Evolutionary conservation across 1,140 invertebrate species (phyloP), one percentile per base, ranked within the genome.

Genomic region (Phymastichus coffea): DNA sequence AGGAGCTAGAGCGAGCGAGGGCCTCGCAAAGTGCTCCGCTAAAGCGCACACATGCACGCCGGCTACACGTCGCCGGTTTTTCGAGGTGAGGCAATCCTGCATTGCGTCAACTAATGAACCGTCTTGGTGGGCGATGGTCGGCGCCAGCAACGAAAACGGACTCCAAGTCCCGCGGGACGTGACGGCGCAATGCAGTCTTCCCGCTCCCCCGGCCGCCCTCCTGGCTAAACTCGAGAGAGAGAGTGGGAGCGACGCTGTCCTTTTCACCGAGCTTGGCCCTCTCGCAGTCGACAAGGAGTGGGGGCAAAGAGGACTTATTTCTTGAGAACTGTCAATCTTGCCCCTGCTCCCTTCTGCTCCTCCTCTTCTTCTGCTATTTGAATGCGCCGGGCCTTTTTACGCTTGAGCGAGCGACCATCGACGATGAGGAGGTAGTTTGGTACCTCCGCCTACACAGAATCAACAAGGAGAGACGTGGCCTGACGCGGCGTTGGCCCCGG

Each of bases 41-140:
- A 54, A 48, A 60, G 46, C 57, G 58, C 55, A 58, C 55, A 44
- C 12, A 30, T 26, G 15, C 49, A 49, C 58, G 51, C 55, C n/a
- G n/a, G n/a, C n/a, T n/a, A 58, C 64, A 52, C 58, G 57, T 51
- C 57, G 57, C 59, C 53, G 17, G 22, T 54, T 35, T 25, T 41
- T 9, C 23, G 51, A n/a, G 19, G 38, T 12, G 64, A 59, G 68
- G 66, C 67, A 69, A 69, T 75, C 74, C 77, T 78, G 77, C 77
- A 79, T 76, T 79, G 76, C 75, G 76, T 77, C 76, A 76, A 76
- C 76, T 79, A 79, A 79, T 79, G 75, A 79, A 79, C 73, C 76
- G 75, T 78, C 73, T 78, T 78, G 73, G 72, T 75, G 70, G 64
- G 66, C 63, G 73, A 71, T 67, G 37, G 25, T 2, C 19, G 52